Conservation (phyloP, 1,140 invertebrate species). For the Plectrocnemia conspersa region DNA sequence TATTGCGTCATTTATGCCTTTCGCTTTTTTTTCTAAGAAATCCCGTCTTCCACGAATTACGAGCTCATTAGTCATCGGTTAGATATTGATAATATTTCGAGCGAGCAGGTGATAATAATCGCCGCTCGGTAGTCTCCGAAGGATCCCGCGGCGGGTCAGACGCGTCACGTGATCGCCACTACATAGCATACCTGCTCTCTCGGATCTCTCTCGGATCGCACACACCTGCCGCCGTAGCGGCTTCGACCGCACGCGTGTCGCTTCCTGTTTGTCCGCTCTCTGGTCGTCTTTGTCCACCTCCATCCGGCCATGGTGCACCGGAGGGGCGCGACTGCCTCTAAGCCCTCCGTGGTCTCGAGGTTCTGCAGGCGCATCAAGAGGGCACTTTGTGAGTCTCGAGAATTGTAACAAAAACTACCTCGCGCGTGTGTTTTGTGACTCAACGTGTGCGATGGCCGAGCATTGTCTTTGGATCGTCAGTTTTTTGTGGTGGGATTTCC, state of each 20-base stretch:
- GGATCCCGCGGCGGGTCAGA: background rate
- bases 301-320: slow-evolving; percentile 17
- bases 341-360: slow-evolving; percentile 21
- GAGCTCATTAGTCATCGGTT: too few species aligned
- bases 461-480: background rate
- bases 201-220: background rate
- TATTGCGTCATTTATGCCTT: too few species aligned
- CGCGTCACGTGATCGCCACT: background rate
- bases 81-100: too few species aligned
- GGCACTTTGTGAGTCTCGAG: slow-evolving; percentile 30
- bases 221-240: background rate
- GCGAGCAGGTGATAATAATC: too few species aligned
- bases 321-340: slow-evolving; percentile 12
- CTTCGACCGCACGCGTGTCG: background rate
- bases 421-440: background rate
- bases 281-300: too few species aligned
- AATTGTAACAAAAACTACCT: background rate
- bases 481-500: too few species aligned
- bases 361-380: slow-evolving; percentile 29
- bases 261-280: slow-evolving; percentile 18
- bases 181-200: too few species aligned
- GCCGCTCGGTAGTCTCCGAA: too few species aligned
- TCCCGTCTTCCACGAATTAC: too few species aligned
- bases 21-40: too few species aligned
- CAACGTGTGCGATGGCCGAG: background rate